Percentiles rank a stretch among this genome's conserved stretches.
These are phyloP conservation scores for Lindbergichthys nudifrons DNA, from an alignment of 2,797 vertebrate genomes.

Conservation along the genomic window DNA sequence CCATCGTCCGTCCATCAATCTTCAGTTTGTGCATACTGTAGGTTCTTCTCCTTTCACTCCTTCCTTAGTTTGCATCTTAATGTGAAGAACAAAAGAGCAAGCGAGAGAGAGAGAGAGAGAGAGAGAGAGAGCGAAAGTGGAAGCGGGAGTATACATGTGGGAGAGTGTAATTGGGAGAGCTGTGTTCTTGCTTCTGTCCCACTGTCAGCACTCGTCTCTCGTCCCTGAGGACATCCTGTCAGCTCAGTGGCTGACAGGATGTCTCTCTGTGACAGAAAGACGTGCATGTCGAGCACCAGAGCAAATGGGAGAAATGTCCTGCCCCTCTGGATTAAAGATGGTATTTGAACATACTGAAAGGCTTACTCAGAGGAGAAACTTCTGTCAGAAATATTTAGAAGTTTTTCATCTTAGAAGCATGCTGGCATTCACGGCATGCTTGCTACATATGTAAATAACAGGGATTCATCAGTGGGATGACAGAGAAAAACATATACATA, in stretches of 20 bases:
- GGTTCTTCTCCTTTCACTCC: conserved; percentile 6
- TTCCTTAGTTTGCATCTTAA: conserved; percentile 15
- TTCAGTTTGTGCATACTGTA: conserved; percentile 2
- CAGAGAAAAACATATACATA: not conserved
- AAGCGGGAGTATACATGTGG: conserved; percentile 20
- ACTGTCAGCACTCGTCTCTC: conserved; percentile 53
- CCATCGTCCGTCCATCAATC: not conserved
- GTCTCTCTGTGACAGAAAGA: conserved; percentile 57
- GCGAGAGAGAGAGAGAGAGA: too few relatives aligned
- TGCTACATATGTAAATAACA: not conserved
- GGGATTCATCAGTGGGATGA: not conserved
- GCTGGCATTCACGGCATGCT: not conserved
- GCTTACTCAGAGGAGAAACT: conserved; percentile 27
- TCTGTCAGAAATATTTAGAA: not conserved
- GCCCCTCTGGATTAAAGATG: conserved; percentile 43
- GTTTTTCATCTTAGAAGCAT: not conserved
- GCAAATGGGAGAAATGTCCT: conserved; percentile 21
- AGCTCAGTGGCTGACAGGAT: conserved; percentile 58
- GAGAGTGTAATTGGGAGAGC: conserved; percentile 60
- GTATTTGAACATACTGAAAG: conserved; percentile 19
- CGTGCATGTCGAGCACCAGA: not conserved
- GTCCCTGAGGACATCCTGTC: conserved; percentile 70
- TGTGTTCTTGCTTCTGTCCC: conserved; percentile 40
- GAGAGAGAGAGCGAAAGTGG: not conserved
- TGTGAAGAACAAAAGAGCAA: conserved; percentile 1